Evolutionary conservation across 1,140 invertebrate species (phyloP), one percentile per base, ranked within the genome.

Genomic region (Bombus impatiens): DNA sequence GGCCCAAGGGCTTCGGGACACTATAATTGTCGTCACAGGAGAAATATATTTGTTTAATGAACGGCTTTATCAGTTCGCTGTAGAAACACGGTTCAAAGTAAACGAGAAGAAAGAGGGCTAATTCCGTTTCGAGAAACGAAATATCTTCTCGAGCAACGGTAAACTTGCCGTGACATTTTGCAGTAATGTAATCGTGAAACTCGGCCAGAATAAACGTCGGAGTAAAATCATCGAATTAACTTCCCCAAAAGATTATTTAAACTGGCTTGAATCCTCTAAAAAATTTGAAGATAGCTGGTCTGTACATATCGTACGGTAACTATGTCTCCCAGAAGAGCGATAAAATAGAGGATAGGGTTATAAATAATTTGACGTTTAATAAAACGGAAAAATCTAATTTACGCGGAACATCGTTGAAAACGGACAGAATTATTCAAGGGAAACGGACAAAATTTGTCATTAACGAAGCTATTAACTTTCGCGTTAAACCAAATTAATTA

Each of bases 171-270:
- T 40, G 35, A 59, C n/a, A 35, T 78, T 88, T 75, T 25, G 76
- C 44, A 40, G 57, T 53, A 78, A 85, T 53, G 87, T 70, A 85
- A 88, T 86, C 70, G 84, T 32, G 65, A 40, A 35, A 57, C 42
- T 72, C 72, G 47, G 28, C 44, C 71, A 47, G 57, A 85, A 80
- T 85, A 88, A 88, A 76, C 59, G 87, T 32, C 57, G 35, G 67
- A 10, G 12, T n/a, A 62, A 62, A 53, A 68, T 88, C 84, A 80
- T 84, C 72, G 77, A 88, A 88, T 85, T 67, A 88, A 85, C 71
- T 76, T 40, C 57, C 28, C 32, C 87, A 4, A 65, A 42, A 72
- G 67, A 81, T 88, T 83, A 53, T 74, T 37, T 28, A 28, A 67
- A 35, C 65, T 42, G 44, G 28, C 67, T 70, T 88, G 80, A 81